Conservation (phyloP, 2,113 vertebrate species). For the Trichomycterus rosablanca region DNA sequence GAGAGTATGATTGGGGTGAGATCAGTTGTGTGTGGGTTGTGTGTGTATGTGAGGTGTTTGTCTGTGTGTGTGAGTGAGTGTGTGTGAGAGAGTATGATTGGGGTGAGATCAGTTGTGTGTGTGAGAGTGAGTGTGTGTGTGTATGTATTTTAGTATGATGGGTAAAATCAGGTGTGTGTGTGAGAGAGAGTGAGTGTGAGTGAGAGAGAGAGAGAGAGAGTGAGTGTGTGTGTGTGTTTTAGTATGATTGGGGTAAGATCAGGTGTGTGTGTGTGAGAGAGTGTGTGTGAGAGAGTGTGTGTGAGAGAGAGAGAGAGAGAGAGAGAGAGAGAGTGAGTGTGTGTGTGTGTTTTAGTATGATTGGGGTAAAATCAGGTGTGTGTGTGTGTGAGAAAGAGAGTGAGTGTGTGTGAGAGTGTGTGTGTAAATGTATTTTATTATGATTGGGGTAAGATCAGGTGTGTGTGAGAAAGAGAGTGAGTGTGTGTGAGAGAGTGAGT, state of each 20-base stretch:
- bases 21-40: neutral
- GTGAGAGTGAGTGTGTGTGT: constrained; percentile 20
- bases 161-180: too few relatives aligned
- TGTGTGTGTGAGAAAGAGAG: too few relatives aligned
- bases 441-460: too few relatives aligned
- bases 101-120: too few relatives aligned
- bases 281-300: constrained; percentile 15
- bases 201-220: too few relatives aligned
- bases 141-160: neutral
- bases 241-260: neutral
- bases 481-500: constrained; percentile 5
- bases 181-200: too few relatives aligned
- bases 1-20: too few relatives aligned
- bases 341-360: too few relatives aligned
- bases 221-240: too few relatives aligned
- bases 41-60: too few relatives aligned
- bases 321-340: neutral
- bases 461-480: too few relatives aligned
- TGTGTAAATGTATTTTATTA: neutral
- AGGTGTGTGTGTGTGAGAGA: neutral
- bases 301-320: constrained; percentile 8
- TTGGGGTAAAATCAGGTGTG: too few relatives aligned
- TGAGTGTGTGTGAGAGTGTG: constrained; percentile 12
- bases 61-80: constrained; percentile 14
- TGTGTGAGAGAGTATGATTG: neutral